phyloP scores from a whole-genome alignment of 2,113 vertebrate genomes.

The Nycticorax nycticorax region DNA sequence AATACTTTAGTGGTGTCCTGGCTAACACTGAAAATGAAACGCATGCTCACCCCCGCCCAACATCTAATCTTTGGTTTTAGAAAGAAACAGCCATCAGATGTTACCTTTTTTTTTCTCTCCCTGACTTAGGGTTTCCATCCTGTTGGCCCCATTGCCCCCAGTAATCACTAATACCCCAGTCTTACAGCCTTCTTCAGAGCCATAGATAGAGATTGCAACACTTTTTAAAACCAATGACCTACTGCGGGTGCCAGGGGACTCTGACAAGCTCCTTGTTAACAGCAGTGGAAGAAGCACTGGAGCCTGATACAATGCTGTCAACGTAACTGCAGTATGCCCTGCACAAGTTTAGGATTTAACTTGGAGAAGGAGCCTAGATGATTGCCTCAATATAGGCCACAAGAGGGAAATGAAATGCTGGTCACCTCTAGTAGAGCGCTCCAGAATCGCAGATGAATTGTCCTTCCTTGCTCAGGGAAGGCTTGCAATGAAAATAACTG shows the following conservation, averaged over 20 bases:
- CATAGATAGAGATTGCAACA: not conserved
- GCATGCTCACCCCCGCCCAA: not conserved
- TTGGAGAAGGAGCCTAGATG: not conserved
- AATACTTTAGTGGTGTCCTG: not conserved
- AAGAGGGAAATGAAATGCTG: not conserved
- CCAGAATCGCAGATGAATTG: not conserved
- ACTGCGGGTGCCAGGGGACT: not conserved
- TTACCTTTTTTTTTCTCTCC: not conserved
- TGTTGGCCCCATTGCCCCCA: not conserved
- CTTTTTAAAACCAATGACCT: not conserved
- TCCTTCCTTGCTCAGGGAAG: constrained; percentile 5
- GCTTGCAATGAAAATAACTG: not conserved
- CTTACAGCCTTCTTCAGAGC: not conserved
- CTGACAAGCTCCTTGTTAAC: not conserved
- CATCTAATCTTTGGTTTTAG: not conserved
- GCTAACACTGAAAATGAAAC: not conserved
- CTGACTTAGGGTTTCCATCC: not conserved
- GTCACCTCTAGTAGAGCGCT: not conserved
- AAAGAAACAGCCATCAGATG: not conserved
- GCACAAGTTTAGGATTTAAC: not conserved
- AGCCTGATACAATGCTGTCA: not conserved
- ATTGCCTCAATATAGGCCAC: not conserved
- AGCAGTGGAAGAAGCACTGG: not conserved
- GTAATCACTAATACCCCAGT: not conserved
- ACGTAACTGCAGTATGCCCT: not conserved